These are phyloP conservation scores for Thunnus maccoyii DNA, from an alignment of 2,113 vertebrate genomes.

Conservation along the genomic window DNA sequence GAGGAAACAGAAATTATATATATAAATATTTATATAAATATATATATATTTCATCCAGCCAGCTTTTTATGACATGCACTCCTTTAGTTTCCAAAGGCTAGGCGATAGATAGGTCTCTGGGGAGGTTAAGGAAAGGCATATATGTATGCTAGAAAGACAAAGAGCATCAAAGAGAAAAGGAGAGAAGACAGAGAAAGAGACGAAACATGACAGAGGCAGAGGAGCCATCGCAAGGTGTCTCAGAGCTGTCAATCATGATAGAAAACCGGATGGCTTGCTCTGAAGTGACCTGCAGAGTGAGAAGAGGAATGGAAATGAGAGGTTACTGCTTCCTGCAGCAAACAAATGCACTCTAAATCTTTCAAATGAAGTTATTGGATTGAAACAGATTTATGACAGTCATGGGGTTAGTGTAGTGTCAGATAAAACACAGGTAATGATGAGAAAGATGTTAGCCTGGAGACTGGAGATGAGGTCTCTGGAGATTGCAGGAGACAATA, in stretches of 20 bases:
- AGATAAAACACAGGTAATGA: slow-evolving; percentile 29
- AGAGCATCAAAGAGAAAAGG: slow-evolving; percentile 64
- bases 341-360: slow-evolving; percentile 38
- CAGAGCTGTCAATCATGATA: slow-evolving; percentile 71
- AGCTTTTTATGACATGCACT: slow-evolving; percentile 45
- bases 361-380: slow-evolving; percentile 13
- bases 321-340: slow-evolving; percentile 43
- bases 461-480: neutral
- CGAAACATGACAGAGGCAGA: slow-evolving; percentile 70
- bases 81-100: slow-evolving; percentile 48
- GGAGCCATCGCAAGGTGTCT: slow-evolving; percentile 69
- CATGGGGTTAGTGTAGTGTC: slow-evolving; percentile 1
- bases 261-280: slow-evolving; percentile 43
- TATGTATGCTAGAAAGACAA: slow-evolving; percentile 61
- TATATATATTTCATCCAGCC: slow-evolving; percentile 7
- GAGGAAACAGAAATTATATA: slow-evolving; percentile 20
- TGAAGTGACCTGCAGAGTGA: slow-evolving; percentile 51
- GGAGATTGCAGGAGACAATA: neutral
- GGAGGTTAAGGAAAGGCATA: slow-evolving; percentile 66
- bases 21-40: slow-evolving; percentile 8
- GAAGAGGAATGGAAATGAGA: slow-evolving; percentile 61
- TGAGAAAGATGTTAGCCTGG: neutral
- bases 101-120: slow-evolving; percentile 51
- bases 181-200: slow-evolving; percentile 55
- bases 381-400: slow-evolving; percentile 24